Conservation (phyloP, 2,797 vertebrate genomes). For the Sciurus carolinensis region DNA sequence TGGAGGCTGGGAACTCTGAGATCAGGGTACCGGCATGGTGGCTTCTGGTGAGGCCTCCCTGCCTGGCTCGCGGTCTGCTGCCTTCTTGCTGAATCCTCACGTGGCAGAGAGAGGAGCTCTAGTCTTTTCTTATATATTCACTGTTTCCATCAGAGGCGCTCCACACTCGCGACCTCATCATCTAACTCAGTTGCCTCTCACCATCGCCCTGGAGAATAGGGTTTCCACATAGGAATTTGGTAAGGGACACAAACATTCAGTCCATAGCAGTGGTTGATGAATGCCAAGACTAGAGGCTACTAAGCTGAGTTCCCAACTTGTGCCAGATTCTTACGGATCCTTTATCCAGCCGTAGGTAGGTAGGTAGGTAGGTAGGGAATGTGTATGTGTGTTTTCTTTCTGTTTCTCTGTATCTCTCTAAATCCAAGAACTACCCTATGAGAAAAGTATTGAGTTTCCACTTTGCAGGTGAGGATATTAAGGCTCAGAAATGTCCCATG, state of each 20-base stretch:
- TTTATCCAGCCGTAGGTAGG: not conserved
- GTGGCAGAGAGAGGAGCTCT: not conserved
- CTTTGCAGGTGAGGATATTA: conserved; percentile 72
- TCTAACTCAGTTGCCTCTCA: not conserved
- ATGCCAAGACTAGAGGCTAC: not conserved
- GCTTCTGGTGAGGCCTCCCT: not conserved
- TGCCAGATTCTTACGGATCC: not conserved
- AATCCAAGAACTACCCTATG: conserved; percentile 9
- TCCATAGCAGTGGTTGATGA: not conserved
- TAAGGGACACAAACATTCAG: too few species aligned
- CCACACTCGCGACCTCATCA: not conserved
- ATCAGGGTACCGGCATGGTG: not conserved
- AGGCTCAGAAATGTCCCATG: conserved; percentile 68
- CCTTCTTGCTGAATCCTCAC: not conserved
- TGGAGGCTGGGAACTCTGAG: not conserved
- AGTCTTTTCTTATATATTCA: not conserved
- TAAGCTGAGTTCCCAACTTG: not conserved
- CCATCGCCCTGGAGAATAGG: not conserved
- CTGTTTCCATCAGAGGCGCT: not conserved
- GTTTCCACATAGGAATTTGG: not conserved
- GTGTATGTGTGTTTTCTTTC: not conserved
- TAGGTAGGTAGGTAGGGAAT: not conserved
- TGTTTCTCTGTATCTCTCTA: not conserved
- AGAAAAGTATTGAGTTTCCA: conserved; percentile 37
- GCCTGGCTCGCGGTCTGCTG: not conserved